phyloP scores from a whole-genome alignment of 2,113 vertebrate genomes.

The Urocitellus parryii region DNA sequence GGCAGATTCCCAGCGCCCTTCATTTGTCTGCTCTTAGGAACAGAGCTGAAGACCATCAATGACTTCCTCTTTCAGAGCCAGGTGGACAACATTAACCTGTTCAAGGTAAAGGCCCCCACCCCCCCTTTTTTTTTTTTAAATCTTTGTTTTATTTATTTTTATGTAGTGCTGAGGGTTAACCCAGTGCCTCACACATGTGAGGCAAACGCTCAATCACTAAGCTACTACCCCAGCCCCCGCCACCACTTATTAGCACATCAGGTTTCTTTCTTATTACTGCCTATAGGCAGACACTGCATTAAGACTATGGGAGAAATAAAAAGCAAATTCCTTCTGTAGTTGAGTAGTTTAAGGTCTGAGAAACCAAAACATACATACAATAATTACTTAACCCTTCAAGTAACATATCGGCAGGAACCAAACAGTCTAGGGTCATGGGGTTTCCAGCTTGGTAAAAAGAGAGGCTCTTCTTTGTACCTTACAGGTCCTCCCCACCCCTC shows the following conservation, averaged over 20 bases:
- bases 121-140: too few relatives aligned
- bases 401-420: fast-evolving
- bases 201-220: too few relatives aligned
- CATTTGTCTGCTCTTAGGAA: conserved; percentile 85
- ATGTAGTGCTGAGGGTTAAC: too few relatives aligned
- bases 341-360: not conserved
- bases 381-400: not conserved
- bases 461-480: not conserved
- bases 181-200: too few relatives aligned
- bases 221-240: too few relatives aligned
- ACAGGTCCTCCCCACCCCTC: too few relatives aligned
- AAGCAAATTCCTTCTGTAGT: not conserved
- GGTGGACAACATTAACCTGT: conserved; percentile 97
- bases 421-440: too few relatives aligned
- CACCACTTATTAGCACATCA: fast-evolving
- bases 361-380: fast-evolving
- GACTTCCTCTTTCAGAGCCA: conserved; percentile 96
- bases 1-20: not conserved
- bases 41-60: conserved; percentile 95
- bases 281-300: not conserved
- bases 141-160: too few relatives aligned
- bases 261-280: fast-evolving
- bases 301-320: not conserved
- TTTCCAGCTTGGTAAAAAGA: not conserved
- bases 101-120: conserved; percentile 86